Evolutionary conservation across 2,888 invertebrate genomes (phyloP), one percentile per base, ranked within the genome.

Genomic region (Sesamia inferens): DNA sequence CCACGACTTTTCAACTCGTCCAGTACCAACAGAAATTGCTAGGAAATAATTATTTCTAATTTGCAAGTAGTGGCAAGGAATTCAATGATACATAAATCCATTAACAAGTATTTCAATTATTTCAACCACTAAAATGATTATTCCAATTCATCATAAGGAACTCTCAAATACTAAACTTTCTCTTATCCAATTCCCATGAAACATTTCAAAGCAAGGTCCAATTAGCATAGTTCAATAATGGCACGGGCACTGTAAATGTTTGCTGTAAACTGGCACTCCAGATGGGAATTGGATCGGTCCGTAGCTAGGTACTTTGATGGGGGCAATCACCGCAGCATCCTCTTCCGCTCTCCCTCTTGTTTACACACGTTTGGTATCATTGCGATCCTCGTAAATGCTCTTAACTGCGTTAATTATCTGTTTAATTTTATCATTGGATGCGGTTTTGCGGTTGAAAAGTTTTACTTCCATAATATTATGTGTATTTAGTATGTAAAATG

Each of bases 271-370:
- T 76, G 68, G 63, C 72, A 67, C 81, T 74, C 73, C 83, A 82
- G 78, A 87, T 88, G 89, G 88, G 90, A 90, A 89, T 85, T 88
- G 86, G 81, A 83, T 84, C 80, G 78, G 79, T 58, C 57, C 66
- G 57, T 75, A 80, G 66, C 76, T 51, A 71, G 31, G 57, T 82
- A 51, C 71, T 63, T 61, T 76, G 89, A 61, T 76, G 90, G 86
- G 93, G 92, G 90, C 93, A 93, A 91, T 92, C 93, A 93, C 93
- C 93, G 92, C 78, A 88, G 88, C 88, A 91, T 92, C 92, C 92
- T 92, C 91, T 92, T 93, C 94, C 93, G 92, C 78, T 83, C 88
- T 88, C 87, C 84, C 80, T 58, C 19, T 58, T 24, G 24, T 87
- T 86, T 62, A 75, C 88, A 87, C 81, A 86, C 83, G 55, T 79